Evolutionary conservation across 2,888 invertebrate species (phyloP).

Genomic region (Panzeria rudis): DNA sequence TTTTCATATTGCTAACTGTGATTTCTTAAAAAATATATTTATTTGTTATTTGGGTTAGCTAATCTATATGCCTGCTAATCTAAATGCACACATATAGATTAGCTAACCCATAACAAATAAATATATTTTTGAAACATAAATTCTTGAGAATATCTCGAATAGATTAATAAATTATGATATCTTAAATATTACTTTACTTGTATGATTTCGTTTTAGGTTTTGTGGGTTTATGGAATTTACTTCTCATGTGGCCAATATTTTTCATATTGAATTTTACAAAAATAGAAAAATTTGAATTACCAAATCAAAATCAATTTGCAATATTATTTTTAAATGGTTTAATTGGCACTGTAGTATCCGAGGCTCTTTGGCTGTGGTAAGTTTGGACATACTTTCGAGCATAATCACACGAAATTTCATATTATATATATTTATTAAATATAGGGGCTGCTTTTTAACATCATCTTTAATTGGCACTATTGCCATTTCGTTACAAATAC

Average conservation of each 20-base stretch:
- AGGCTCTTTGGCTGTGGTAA: slow-evolving; percentile 96
- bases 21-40: no score
- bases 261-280: slow-evolving; percentile 92
- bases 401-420: not conserved
- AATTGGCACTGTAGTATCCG: slow-evolving; percentile 95
- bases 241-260: slow-evolving; percentile 95
- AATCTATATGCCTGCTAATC: no score
- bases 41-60: no score
- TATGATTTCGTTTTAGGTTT: slow-evolving; percentile 87
- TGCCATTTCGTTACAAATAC: slow-evolving; percentile 93
- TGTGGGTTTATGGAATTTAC: slow-evolving; percentile 95
- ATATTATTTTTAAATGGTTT: slow-evolving; percentile 93
- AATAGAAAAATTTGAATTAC: slow-evolving; percentile 93
- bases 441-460: slow-evolving; percentile 96
- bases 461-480: slow-evolving; percentile 95
- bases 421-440: slow-evolving; percentile 6
- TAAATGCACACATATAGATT: no score
- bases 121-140: no score
- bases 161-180: no score
- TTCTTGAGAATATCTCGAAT: no score
- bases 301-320: slow-evolving; percentile 91
- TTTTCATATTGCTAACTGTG: no score
- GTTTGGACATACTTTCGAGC: slow-evolving; percentile 74
- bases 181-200: no score
- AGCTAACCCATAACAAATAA: no score